Base-by-base conservation (phyloP, 2,113 vertebrate genomes). In the Nyctibius bracteatus region DNA sequence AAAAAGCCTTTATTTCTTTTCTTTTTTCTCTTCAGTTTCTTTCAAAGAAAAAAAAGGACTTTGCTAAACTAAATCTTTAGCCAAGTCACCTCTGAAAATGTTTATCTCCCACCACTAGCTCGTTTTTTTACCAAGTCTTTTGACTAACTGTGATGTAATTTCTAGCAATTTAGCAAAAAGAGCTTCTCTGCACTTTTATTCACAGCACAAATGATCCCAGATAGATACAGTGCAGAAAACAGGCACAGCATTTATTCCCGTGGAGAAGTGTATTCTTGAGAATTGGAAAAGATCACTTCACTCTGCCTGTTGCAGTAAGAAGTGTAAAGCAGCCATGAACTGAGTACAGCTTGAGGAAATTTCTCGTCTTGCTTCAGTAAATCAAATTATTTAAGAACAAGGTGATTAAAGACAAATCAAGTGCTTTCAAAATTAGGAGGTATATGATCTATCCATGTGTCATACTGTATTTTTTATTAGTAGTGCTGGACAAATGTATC, bases 81-180 rank as follows among this genome's bases (percentile, higher is more conserved):
- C 63, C 72, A 88, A 86, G 59, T 94, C 90, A 92, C 96, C 83
- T 96, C 86, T 91, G 65, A 96, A 96, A 94, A 96, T 91, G 80
- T 88, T 94, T 95, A 21, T 84, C 77, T 92, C 12, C 61, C 4
- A 30, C 51, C 19, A 58, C 20, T 49, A 81, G 21, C 12, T 18
- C 8, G 24, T 62, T 25, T 73, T 86, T 54, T 11, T 19, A 46
- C n/a, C 15, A 22, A 21, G 33, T 54, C 65, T 94, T 94, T 87
- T 85, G 70, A 87, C 52, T 89, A 72, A 61, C 35, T 89, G 17
- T 85, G 59, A 73, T 87, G 66, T 65, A 87, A 94, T 89, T 94
- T 82, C 58, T 96, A 81, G 49, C 73, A 92, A 37, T 31, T 96
- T 72, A 94, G 78, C 35, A 91, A 79, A 27, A 61, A 92, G 61